Evolutionary conservation across 1,140 invertebrate genomes (phyloP).

Genomic region (Drosophila mojavensis): DNA sequence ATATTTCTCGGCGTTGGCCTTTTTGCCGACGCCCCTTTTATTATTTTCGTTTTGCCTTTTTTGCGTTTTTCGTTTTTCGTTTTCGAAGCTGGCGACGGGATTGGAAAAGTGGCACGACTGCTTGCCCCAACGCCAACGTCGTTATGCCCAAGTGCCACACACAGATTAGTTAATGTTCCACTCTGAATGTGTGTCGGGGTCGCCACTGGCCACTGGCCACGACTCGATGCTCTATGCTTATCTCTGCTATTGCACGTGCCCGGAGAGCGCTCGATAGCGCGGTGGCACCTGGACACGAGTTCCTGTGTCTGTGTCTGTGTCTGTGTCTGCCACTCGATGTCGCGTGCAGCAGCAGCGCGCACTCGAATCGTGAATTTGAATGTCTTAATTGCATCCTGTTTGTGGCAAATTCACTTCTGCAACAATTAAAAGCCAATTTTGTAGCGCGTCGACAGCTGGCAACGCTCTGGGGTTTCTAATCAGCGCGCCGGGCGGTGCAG

Average conservation of each 20-base stretch:
- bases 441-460: conserved; percentile 45
- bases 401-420: conserved; percentile 78
- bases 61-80: neutral
- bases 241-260: conserved; percentile 38
- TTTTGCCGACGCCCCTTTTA: conserved; percentile 16
- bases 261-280: conserved; percentile 7
- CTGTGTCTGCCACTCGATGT: conserved; percentile 8
- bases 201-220: conserved; percentile 20
- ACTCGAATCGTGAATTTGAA: conserved; percentile 51
- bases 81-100: neutral
- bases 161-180: conserved; percentile 75
- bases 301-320: neutral
- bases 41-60: neutral
- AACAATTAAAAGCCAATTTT: conserved; percentile 80
- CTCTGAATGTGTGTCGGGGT: conserved; percentile 61
- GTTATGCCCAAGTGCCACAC: conserved; percentile 52
- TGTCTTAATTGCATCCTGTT: conserved; percentile 81
- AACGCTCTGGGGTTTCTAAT: conserved; percentile 62
- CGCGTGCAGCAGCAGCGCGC: conserved; percentile 6
- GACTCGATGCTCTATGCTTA: conserved; percentile 23
- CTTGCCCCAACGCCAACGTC: conserved; percentile 47
- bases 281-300: neutral
- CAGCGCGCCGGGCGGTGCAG: conserved; percentile 45
- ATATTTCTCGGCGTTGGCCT: conserved; percentile 59
- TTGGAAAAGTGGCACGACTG: conserved; percentile 44